Conservation (phyloP, 2,113 vertebrate species). For the Camelus bactrianus region DNA sequence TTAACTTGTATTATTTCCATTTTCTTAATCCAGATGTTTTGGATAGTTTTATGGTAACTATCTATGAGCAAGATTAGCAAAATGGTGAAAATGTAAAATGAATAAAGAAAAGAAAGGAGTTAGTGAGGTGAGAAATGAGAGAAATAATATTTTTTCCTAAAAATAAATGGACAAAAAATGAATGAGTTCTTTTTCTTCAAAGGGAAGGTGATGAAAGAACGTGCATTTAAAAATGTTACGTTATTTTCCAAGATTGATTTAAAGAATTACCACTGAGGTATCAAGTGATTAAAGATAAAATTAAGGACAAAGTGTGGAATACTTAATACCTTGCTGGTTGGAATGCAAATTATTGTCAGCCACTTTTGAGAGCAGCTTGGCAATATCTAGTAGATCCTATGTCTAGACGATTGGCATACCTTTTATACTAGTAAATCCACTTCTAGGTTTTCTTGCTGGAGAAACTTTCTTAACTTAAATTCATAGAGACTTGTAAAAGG, state of each 20-base stretch:
- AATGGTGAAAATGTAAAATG: background rate
- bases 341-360: background rate
- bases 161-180: background rate
- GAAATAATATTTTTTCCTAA: background rate
- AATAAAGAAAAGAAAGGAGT: background rate
- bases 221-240: background rate
- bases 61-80: background rate
- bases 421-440: background rate
- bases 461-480: background rate
- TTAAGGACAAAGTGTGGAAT: background rate
- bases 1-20: constrained; percentile 30
- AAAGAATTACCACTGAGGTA: background rate
- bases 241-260: background rate
- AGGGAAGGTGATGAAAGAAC: background rate
- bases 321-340: background rate
- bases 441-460: background rate
- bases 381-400: background rate
- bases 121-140: background rate
- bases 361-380: background rate
- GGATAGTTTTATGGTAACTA: background rate
- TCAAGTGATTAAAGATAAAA: background rate
- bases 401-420: background rate
- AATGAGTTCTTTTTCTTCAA: background rate
- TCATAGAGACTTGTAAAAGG: background rate
- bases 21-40: constrained; percentile 17